phyloP scores from a whole-genome alignment of 2,113 vertebrate species.

The Machaerirhynchus nigripectus region DNA sequence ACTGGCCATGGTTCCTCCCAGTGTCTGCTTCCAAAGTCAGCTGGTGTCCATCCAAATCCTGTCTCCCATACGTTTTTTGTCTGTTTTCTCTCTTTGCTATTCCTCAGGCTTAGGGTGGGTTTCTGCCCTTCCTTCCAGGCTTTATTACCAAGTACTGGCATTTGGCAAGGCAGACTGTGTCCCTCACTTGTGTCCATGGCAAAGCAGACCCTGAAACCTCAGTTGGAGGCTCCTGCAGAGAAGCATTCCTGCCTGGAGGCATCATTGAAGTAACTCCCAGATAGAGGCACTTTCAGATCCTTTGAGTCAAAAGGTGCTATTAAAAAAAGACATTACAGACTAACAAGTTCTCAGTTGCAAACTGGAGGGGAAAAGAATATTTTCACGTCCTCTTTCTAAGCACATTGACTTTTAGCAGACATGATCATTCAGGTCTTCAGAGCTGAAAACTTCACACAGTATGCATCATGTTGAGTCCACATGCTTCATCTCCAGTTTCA shows the following conservation, averaged over 20 bases:
- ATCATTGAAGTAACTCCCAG: background rate
- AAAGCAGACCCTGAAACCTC: background rate
- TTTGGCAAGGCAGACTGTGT: background rate
- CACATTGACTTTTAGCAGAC: background rate
- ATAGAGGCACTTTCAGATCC: background rate
- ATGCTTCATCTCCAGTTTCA: background rate
- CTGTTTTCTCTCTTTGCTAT: background rate
- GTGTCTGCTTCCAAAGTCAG: background rate
- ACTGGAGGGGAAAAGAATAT: conserved; percentile 14
- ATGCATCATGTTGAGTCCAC: background rate
- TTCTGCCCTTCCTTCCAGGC: background rate
- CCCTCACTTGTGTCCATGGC: background rate
- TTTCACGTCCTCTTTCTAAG: conserved; percentile 30
- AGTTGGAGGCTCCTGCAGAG: background rate
- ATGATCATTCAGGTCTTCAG: background rate
- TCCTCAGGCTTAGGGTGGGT: background rate
- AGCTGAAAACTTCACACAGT: background rate
- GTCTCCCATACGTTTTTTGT: background rate
- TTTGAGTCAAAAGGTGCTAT: background rate
- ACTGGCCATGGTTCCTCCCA: background rate
- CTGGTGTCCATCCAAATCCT: background rate
- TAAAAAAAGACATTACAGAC: conserved; percentile 25
- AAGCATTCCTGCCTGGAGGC: background rate
- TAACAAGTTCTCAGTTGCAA: conserved; percentile 4
- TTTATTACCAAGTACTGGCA: background rate